Percentiles rank a stretch among this genome's conserved stretches.
Conservation (phyloP, 2,113 vertebrate genomes). For the Cavia aperea region DNA sequence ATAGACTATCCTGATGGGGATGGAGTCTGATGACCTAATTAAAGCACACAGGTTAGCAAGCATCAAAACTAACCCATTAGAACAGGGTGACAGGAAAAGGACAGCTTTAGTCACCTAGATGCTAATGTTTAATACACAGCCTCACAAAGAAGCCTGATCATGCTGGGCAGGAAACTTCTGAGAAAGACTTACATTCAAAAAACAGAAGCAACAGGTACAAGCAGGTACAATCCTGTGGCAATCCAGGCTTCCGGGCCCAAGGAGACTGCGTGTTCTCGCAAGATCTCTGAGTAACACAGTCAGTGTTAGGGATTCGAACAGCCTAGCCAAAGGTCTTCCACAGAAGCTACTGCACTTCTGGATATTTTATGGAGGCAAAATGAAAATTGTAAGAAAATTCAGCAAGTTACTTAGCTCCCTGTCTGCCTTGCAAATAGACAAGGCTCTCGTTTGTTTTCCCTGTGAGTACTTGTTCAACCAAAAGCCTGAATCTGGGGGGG, state of each 20-base stretch:
- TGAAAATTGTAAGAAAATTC: slow-evolving; percentile 26
- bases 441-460: not conserved
- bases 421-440: not conserved
- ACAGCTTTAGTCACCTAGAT: not conserved
- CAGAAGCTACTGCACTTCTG: not conserved
- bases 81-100: not conserved
- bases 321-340: not conserved
- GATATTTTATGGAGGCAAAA: not conserved
- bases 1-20: not conserved
- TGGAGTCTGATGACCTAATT: not conserved
- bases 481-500: not conserved
- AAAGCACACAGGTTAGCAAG: slow-evolving; percentile 1
- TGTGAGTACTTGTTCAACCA: not conserved
- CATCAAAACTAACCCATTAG: not conserved
- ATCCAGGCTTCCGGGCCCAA: not conserved
- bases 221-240: not conserved
- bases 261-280: not conserved
- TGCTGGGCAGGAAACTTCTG: not conserved
- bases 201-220: not conserved
- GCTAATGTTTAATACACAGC: not conserved
- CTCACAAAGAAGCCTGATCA: not conserved
- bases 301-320: not conserved
- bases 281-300: not conserved
- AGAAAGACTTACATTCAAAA: not conserved
- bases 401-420: not conserved